Evolutionary conservation across 1,140 invertebrate species (phyloP).

Genomic region (Diorhabda elongata): DNA sequence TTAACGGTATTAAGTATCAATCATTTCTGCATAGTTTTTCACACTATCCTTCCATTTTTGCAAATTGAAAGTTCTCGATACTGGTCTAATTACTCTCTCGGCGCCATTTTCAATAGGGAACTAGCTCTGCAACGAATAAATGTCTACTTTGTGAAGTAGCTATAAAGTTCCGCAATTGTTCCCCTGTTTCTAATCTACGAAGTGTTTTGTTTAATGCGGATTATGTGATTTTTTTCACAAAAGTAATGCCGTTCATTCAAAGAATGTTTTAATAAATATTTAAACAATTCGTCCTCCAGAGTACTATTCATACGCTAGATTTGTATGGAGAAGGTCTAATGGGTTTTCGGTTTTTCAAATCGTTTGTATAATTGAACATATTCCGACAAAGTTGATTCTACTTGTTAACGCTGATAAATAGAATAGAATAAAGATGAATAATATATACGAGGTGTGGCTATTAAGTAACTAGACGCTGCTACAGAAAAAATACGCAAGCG

Average conservation of each 20-base stretch:
- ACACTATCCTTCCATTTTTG: background rate
- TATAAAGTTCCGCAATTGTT: background rate
- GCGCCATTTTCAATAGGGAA: background rate
- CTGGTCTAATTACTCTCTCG: background rate
- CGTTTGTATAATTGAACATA: too few species aligned
- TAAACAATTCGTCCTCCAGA: background rate
- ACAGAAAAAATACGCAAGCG: too few species aligned
- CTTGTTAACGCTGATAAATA: too few species aligned
- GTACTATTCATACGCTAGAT: background rate
- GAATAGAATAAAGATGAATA: too few species aligned
- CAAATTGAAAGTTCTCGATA: background rate
- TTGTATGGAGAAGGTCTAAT: background rate
- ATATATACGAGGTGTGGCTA: too few species aligned
- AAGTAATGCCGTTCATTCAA: background rate
- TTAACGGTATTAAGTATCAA: too few species aligned
- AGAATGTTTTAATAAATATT: conserved; percentile 3
- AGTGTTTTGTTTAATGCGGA: background rate
- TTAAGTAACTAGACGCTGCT: too few species aligned
- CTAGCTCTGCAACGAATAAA: background rate
- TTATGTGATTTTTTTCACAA: background rate
- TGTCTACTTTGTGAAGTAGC: background rate
- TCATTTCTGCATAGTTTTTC: background rate
- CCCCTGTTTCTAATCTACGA: background rate
- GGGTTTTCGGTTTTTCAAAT: background rate
- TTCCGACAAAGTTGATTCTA: too few species aligned